A percentile compares a stretch with the other conserved stretches of the same genome.
Evolutionary conservation across 2,888 invertebrate genomes (phyloP).

Genomic region (Sicus ferrugineus): DNA sequence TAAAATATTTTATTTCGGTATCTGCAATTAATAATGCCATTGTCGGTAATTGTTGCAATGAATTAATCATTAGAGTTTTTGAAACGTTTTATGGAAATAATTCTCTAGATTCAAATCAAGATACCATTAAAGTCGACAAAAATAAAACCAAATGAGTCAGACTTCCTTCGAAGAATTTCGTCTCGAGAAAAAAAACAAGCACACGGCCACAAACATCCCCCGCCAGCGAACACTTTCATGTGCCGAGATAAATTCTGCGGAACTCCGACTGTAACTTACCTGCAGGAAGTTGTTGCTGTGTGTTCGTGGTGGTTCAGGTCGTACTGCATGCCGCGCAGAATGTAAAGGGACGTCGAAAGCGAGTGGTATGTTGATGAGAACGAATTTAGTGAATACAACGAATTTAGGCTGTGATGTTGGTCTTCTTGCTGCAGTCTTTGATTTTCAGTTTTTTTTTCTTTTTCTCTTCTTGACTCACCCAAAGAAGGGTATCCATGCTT

Average conservation of each 20-base stretch:
- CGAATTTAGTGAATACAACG: background rate
- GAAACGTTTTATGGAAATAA: too few species aligned
- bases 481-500: background rate
- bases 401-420: slow-evolving; percentile 16
- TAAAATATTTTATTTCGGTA: too few species aligned
- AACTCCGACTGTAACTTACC: background rate
- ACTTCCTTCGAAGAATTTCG: background rate
- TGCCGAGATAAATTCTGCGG: background rate
- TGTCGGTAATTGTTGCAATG: background rate
- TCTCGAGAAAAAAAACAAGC: background rate
- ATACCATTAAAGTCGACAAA: background rate
- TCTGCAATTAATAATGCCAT: too few species aligned
- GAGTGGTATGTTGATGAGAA: background rate
- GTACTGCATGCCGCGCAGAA: background rate
- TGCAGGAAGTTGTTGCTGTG: background rate
- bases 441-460: background rate
- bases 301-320: background rate
- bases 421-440: background rate
- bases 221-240: background rate
- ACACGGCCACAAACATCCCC: background rate
- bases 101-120: background rate
- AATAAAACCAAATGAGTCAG: too few species aligned
- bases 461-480: background rate
- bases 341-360: background rate
- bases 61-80: background rate